Evolutionary conservation across 2,888 invertebrate genomes (phyloP), one percentile per base, ranked within the genome.

Genomic region (Myathropa florea): DNA sequence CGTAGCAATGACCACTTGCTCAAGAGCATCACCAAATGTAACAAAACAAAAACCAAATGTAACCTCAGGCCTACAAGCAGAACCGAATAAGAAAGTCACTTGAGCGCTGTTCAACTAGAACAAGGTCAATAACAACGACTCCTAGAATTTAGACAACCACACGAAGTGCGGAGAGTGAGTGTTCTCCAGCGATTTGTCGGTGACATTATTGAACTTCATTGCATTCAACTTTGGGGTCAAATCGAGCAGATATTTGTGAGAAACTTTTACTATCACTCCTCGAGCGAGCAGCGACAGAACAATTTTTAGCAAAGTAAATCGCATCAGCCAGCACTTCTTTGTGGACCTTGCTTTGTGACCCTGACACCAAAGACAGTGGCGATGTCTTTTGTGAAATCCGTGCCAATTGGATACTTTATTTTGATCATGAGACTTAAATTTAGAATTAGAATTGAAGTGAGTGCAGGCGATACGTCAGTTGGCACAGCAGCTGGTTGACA

Each of bases 351-450:
- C 3, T 57, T 70, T 55, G 63, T 64, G 59, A 63, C 33, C 57
- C 60, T 73, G 67, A 26, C 53, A 64, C 73, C 26, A 71, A 46
- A 76, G 76, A 39, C 70, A 65, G 65, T 65, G 53, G 46, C 46
- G 46, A 68, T 80, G 61, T 57, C 70, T 71, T 60, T 80, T n/a
- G 23, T 60, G 6, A 57, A 39, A 39, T 67, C 14, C n/a, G 60
- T 80, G 84, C 76, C 84, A 84, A 61, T 55, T 78, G 57, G 57
- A 57, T 39, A 78, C 36, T 64, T 70, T 23, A 36, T 14, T 68
- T 55, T 26, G 71, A 30, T 84, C 71, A 80, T 84, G 84, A 80
- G 71, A 76, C 30, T 67, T 80, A 80, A 84, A 84, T 46, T 84
- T 80, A 84, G 80, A 78, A 59, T 46, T 59, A 4, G n/a, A 59